Base-by-base conservation (phyloP, 2,888 invertebrate genomes). In the Alcis repandata region DNA sequence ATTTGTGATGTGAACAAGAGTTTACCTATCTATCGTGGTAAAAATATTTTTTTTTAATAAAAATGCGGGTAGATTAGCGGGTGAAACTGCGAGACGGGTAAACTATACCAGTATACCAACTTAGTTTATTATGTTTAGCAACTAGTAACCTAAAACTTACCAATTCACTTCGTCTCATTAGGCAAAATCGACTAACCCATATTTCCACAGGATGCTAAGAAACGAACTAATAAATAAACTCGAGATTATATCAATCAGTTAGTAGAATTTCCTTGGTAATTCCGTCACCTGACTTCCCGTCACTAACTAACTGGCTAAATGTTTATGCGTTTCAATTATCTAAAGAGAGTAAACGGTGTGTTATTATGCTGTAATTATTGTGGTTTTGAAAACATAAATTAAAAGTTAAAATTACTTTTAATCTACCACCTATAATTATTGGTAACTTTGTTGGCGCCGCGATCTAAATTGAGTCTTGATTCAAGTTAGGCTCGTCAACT, bases 251-350 rank as follows among this genome's bases (percentile, higher is more conserved):
- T 66, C 57, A 40, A 52, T 57, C 52, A 52, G 27, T 62, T 13
- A 27, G 53, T 27, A 38, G 36, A 32, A 33, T 63, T 40, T 59
- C 58, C 63, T 51, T 33, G 10, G 52, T 38, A 13, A 59, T 51
- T 64, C 65, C 43, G 65, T 66, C 65, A 53, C 57, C 20, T 61
- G n/a, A 52, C 41, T 66, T 66, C 65, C 65, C 52, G 36, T 27
- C 32, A 9, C 41, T 17, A 32, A 10, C 41, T 59, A 49, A 51
- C 64, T 45, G 41, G 52, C 33, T 65, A 38, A 46, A 60, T 56
- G 38, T 40, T 40, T 56, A 60, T 60, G 59, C 38, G 43, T 51
- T 17, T 54, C 49, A 64, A 59, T 64, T 59, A 59, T 0, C 45
- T 54, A n/a, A n/a, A 13, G 36, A 33, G 9, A 8, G 19, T 48